Base-by-base conservation (phyloP, 2,797 vertebrate species). In the Hozukius guyotensis region DNA sequence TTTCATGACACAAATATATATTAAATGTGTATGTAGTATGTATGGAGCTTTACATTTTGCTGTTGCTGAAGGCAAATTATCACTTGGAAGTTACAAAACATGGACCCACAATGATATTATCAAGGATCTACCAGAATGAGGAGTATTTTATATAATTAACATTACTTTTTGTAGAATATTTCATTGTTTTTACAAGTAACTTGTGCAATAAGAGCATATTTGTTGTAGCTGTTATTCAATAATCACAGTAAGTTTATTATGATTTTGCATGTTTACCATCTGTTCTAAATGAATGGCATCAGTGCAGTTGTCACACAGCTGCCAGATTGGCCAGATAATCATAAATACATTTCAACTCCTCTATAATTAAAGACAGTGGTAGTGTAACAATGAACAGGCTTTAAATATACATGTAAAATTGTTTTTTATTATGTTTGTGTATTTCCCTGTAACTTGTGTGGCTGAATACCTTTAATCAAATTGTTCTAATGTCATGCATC, bases 401-500 rank as follows among this genome's bases (percentile, higher is more conserved):
- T 78, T 61, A 22, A 16, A 77, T 12, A 29, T 66, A 20, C 14
- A 29, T 64, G 2, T n/a, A 16, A n/a, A 13, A 20, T 25, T 10
- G 0, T 66, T 38, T 25, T 73, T 52, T 27, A 5, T 72, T 46
- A 42, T 25, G 13, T 34, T 46, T 7, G 14, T 60, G 22, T 46
- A 24, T 65, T 46, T 69, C 20, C 6, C 18, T n/a, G 4, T 8
- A 11, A n/a, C 3, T 7, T 70, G 22, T 68, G 18, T 61, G 2
- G 5, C 60, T 27, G 9, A 32, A 34, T 59, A 56, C 25, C 24
- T 77, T 36, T 36, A 75, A 74, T 72, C 16, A 63, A 32, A 64
- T 38, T 81, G 49, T 32, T 87, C 38, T 61, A n/a, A 78, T 80
- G 63, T 62, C 22, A 12, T 72, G 66, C 69, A 10, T 78, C 55